Conservation (phyloP, 2,888 invertebrate species). For the Ichneumon xanthorius region DNA sequence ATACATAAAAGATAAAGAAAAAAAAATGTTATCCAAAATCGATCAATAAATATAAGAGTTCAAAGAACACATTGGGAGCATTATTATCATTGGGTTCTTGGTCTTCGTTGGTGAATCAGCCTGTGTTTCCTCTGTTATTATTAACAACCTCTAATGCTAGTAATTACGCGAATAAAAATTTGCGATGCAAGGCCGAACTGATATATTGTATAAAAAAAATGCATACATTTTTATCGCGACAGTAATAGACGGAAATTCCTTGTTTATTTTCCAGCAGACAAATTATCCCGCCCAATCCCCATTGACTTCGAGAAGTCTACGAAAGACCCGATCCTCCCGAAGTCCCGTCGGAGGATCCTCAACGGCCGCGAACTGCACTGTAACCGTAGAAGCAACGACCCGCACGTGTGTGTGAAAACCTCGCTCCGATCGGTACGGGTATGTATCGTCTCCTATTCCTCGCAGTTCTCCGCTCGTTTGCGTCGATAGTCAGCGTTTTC, state of each 20-base stretch:
- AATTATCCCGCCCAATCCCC: slow-evolving; percentile 22
- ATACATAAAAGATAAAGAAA: slow-evolving; percentile 8
- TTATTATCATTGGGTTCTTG: neutral
- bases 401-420: neutral
- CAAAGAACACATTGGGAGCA: neutral
- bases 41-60: slow-evolving; percentile 42
- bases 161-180: neutral
- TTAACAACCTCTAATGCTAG: neutral
- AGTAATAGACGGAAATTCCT: neutral
- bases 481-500: slow-evolving; percentile 72
- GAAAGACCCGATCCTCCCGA: slow-evolving; percentile 6
- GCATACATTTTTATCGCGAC: neutral
- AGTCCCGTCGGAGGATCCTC: neutral
- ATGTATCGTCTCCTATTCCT: slow-evolving; percentile 29
- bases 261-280: slow-evolving; percentile 34
- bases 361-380: neutral
- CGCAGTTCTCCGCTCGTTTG: slow-evolving; percentile 49
- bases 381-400: slow-evolving; percentile 53
- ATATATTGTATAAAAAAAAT: neutral
- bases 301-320: slow-evolving; percentile 16
- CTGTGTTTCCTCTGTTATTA: neutral
- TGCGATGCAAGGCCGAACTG: neutral
- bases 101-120: neutral
- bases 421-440: slow-evolving; percentile 4
- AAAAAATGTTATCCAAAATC: slow-evolving; percentile 33